phyloP scores from a whole-genome alignment of 2,888 invertebrate genomes.

The Hemicrepidius hirtus region DNA sequence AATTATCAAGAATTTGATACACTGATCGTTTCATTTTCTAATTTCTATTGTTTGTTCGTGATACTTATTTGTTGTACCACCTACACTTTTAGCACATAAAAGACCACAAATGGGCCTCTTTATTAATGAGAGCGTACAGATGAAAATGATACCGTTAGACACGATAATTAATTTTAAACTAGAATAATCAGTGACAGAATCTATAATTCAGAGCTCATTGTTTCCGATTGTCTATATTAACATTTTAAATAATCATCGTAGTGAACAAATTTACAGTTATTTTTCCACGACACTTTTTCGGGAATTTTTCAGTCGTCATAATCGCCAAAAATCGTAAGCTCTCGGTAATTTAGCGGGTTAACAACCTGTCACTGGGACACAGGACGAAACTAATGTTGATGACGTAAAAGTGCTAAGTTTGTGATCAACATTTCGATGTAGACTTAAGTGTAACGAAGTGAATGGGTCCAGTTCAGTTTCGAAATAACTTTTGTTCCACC shows the following conservation, averaged over 20 bases:
- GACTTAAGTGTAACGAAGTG: slow-evolving; percentile 36
- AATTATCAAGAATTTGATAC: too few species aligned
- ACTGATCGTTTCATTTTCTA: neutral
- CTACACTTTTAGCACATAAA: slow-evolving; percentile 3
- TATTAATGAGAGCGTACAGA: slow-evolving; percentile 36
- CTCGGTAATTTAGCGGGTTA: slow-evolving; percentile 47
- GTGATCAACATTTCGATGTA: slow-evolving; percentile 43
- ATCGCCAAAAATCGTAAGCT: slow-evolving; percentile 39
- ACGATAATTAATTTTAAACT: slow-evolving; percentile 19
- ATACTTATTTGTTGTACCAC: slow-evolving; percentile 9
- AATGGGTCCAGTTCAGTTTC: slow-evolving; percentile 35
- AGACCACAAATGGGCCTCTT: slow-evolving; percentile 24
- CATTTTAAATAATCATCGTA: slow-evolving; percentile 21
- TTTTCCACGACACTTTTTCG: slow-evolving; percentile 21
- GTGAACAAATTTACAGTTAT: slow-evolving; percentile 31
- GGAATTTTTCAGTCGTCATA: slow-evolving; percentile 18
- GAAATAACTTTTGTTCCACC: neutral
- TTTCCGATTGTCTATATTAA: slow-evolving; percentile 9
- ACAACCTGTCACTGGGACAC: slow-evolving; percentile 55
- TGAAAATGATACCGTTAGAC: slow-evolving; percentile 41
- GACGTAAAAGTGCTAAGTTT: slow-evolving; percentile 53
- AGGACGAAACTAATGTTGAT: slow-evolving; percentile 53
- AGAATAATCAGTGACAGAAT: slow-evolving; percentile 17
- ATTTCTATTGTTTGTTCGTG: slow-evolving; percentile 3
- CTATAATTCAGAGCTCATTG: slow-evolving; percentile 26